Conservation (phyloP, 2,797 vertebrate species). For the Spatula versicolor region DNA sequence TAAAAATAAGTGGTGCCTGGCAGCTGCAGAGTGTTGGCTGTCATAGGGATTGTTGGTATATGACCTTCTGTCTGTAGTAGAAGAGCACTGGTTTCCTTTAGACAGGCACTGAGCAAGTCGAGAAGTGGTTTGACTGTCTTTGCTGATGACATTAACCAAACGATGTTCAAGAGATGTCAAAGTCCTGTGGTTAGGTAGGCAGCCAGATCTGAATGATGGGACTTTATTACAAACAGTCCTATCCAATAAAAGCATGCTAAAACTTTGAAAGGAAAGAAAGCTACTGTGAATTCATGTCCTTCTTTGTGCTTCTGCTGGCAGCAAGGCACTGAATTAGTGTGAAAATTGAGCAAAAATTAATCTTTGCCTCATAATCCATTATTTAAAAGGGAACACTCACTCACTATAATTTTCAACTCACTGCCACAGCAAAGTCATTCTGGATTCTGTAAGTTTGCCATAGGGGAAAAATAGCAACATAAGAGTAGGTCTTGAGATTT, state of each 20-base stretch:
- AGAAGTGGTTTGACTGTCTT: neutral
- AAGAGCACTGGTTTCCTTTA: neutral
- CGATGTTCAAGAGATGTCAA: neutral
- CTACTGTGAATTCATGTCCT: constrained; percentile 34
- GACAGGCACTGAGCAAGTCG: neutral
- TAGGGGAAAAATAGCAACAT: constrained; percentile 44
- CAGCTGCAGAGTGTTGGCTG: neutral
- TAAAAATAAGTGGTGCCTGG: neutral
- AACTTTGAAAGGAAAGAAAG: neutral
- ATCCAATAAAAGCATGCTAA: neutral
- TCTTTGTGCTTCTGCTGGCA: constrained; percentile 44
- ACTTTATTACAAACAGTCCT: neutral
- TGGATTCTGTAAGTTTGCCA: constrained; percentile 63
- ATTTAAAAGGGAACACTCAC: constrained; percentile 59
- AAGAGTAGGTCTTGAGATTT: constrained; percentile 47
- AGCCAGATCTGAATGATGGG: constrained; percentile 1
- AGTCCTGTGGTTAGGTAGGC: neutral
- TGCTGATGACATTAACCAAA: neutral
- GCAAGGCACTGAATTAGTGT: constrained; percentile 41
- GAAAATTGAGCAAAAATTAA: constrained; percentile 62
- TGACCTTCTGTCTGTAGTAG: neutral
- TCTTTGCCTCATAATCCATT: constrained; percentile 63
- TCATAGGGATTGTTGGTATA: neutral
- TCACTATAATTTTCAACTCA: constrained; percentile 61
- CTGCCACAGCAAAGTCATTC: constrained; percentile 61